Conservation (phyloP, 2,888 invertebrate species). For the Pomacea canaliculata region DNA sequence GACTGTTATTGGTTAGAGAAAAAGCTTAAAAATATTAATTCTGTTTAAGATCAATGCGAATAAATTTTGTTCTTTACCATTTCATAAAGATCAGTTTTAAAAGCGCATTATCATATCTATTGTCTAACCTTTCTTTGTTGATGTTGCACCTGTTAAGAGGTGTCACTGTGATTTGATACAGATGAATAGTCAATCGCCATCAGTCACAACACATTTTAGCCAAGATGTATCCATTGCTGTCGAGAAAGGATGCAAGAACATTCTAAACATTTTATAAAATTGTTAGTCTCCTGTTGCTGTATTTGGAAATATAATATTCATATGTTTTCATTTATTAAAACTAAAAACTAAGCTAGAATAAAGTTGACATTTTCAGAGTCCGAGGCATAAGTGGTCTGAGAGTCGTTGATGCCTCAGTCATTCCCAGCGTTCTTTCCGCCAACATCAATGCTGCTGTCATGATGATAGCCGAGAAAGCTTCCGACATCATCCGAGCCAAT, state of each 20-base stretch:
- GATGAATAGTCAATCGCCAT: too few relatives aligned
- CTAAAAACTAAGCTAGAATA: constrained; percentile 74
- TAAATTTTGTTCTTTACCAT: too few relatives aligned
- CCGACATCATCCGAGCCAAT: constrained; percentile 36
- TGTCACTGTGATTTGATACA: too few relatives aligned
- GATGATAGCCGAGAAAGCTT: constrained; percentile 50
- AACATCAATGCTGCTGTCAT: constrained; percentile 47
- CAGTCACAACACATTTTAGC: constrained; percentile 76
- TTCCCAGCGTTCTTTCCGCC: constrained; percentile 44
- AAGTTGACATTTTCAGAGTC: constrained; percentile 69
- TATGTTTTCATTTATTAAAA: constrained; percentile 79
- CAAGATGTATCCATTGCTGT: constrained; percentile 72
- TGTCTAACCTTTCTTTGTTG: too few relatives aligned
- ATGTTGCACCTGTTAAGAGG: too few relatives aligned
- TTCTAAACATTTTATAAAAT: constrained; percentile 10
- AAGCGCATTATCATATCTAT: too few relatives aligned
- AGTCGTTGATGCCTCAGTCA: constrained; percentile 51
- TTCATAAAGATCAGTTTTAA: too few relatives aligned
- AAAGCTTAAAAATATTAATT: too few relatives aligned
- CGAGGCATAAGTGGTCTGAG: constrained; percentile 41
- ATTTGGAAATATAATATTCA: too few relatives aligned
- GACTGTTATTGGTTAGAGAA: too few relatives aligned
- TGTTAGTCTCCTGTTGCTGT: too few relatives aligned
- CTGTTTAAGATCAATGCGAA: too few relatives aligned
- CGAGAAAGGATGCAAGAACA: constrained; percentile 20